A percentile compares a stretch with the other conserved stretches of the same genome.
Evolutionary conservation across 2,888 invertebrate species (phyloP).

Genomic region (Chironomus riparius): DNA sequence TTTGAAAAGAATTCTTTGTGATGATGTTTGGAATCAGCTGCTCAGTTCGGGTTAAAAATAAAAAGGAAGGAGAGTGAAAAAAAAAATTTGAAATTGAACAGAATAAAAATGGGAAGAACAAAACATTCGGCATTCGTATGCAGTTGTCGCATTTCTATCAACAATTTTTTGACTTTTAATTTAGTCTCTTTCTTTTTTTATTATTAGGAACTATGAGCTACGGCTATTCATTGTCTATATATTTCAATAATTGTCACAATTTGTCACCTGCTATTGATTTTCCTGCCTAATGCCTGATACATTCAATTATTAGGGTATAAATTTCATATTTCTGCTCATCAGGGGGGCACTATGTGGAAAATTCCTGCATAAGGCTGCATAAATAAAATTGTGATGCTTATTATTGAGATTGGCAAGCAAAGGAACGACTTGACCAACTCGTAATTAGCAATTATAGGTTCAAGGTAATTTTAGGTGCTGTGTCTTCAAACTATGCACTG

Average conservation of each 20-base stretch:
- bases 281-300: background rate
- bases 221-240: background rate
- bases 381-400: too few species aligned
- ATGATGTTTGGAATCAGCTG: conserved; percentile 17
- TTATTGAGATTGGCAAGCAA: too few species aligned
- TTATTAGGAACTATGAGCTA: background rate
- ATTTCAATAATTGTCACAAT: conserved; percentile 7
- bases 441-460: too few species aligned
- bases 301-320: background rate
- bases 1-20: conserved; percentile 10
- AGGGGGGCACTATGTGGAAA: too few species aligned
- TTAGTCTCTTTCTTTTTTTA: background rate
- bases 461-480: too few species aligned
- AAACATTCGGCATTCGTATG: background rate
- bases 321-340: background rate
- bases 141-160: conserved; percentile 20
- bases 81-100: background rate
- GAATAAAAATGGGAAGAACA: background rate
- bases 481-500: too few species aligned
- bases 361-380: too few species aligned
- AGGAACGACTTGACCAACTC: too few species aligned
- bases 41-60: conserved; percentile 22
- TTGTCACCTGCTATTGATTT: conserved; percentile 13
- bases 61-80: background rate
- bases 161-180: background rate